Percentiles rank a stretch among this genome's conserved stretches.
phyloP scores from a whole-genome alignment of 2,888 invertebrate genomes.

The Epistrophe eligans region DNA sequence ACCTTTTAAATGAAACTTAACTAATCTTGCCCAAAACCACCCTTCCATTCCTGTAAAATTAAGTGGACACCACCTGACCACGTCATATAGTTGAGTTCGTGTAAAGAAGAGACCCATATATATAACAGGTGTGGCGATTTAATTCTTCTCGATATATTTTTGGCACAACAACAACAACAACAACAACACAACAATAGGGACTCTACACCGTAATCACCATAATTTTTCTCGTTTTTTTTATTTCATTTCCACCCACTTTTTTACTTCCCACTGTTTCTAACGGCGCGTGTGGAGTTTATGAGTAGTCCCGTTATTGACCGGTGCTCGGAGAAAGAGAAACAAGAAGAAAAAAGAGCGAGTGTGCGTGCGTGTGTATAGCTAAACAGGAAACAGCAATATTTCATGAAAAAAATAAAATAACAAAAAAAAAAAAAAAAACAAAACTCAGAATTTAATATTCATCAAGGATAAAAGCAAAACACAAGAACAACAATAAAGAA shows the following conservation, averaged over 20 bases:
- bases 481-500: slow-evolving; percentile 34
- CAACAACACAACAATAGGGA: slow-evolving; percentile 2
- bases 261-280: slow-evolving; percentile 7
- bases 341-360: slow-evolving; percentile 40
- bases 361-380: slow-evolving; percentile 49
- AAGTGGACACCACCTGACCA: background rate
- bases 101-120: background rate
- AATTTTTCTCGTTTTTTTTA: slow-evolving; percentile 34
- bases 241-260: slow-evolving; percentile 21
- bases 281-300: slow-evolving; percentile 32
- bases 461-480: slow-evolving; percentile 55
- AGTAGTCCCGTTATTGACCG: slow-evolving; percentile 48
- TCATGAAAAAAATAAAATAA: slow-evolving; percentile 39
- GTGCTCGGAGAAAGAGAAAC: slow-evolving; percentile 46
- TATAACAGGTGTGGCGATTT: slow-evolving; percentile 64
- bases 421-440: slow-evolving; percentile 42
- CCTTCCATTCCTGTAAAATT: background rate
- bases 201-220: slow-evolving; percentile 43
- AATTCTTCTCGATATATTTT: slow-evolving; percentile 23
- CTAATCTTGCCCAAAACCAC: background rate
- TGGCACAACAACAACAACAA: slow-evolving; percentile 24
- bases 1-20: slow-evolving; percentile 30
- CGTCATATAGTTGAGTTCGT: background rate
- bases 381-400: slow-evolving; percentile 48
- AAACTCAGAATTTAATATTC: slow-evolving; percentile 56